Percentiles rank a stretch among this genome's conserved stretches.
Evolutionary conservation across 2,888 invertebrate species (phyloP).

Genomic region (Latrodectus elegans): DNA sequence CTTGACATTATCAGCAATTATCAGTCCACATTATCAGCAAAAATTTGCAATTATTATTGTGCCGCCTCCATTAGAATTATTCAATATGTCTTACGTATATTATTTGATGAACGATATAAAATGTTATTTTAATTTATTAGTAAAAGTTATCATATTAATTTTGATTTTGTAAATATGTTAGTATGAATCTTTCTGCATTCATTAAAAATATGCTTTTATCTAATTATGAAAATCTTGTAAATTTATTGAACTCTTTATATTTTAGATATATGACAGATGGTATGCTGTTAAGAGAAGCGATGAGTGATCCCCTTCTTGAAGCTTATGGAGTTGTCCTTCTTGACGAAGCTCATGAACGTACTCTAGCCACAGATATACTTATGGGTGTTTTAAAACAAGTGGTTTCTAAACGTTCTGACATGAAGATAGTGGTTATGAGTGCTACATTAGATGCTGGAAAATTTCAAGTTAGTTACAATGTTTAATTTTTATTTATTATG

Average conservation of each 20-base stretch:
- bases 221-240: background rate
- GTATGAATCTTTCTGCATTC: background rate
- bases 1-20: no score
- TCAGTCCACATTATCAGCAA: no score
- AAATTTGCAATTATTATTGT: no score
- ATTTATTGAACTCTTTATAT: constrained; percentile 19
- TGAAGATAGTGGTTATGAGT: constrained; percentile 99
- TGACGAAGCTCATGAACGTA: constrained; percentile 99
- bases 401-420: constrained; percentile 90
- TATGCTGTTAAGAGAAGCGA: constrained; percentile 99
- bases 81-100: no score
- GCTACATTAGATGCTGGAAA: constrained; percentile 99
- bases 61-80: no score
- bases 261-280: constrained; percentile 97
- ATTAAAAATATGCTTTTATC: background rate
- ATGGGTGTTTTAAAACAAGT: constrained; percentile 99
- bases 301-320: constrained; percentile 99
- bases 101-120: no score
- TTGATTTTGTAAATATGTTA: no score
- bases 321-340: constrained; percentile 95
- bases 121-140: no score
- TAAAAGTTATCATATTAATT: no score
- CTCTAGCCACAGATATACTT: constrained; percentile 96
- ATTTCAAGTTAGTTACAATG: constrained; percentile 81
- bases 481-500: background rate